Evolutionary conservation across 2,797 vertebrate species (phyloP), one percentile per base, ranked within the genome.

Genomic region (Lepidocolaptes lacrymiger): DNA sequence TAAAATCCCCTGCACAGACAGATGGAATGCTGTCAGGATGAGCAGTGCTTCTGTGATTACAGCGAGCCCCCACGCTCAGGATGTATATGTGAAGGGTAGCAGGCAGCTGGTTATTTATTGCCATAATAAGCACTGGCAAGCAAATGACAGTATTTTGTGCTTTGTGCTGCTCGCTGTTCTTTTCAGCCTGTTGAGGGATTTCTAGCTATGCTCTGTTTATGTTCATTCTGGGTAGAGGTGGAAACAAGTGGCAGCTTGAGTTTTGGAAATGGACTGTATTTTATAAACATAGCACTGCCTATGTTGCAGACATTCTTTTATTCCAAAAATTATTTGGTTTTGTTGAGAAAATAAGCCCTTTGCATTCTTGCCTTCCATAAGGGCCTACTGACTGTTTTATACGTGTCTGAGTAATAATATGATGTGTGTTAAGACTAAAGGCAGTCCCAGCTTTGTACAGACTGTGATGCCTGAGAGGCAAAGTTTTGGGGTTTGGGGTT

Each of bases 61-160:
- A 91, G 52, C 4, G 2, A 67, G 46, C 36, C 66, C 81, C 61
- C 48, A 12, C 3, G 0, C 46, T 39, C 3, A 54, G 75, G 72
- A 54, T 73, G 27, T 51, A 39, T 83, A 34, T 59, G 26, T 32
- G 84, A 72, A 79, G 59, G 43, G 39, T 58, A 68, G 30, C 27
- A 36, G 69, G 59, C 91, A 95, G 91, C 59, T 86, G 84, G 34
- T 76, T 92, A 73, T 75, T 90, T 81, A 77, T 44, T 76, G 52
- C 62, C 2, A 6, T 72, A 92, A 83, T 83, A 88, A 83, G 73
- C 72, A 12, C 41, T 91, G 89, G 34, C 87, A 89, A 69, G 43
- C 15, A 71, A 75, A 58, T 64, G n/a, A 37, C 54, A 72, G 3
- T 48, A 22, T 68, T 86, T 46, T 61, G 46, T 69, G 49, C 27